Base-by-base conservation (phyloP, 2,113 vertebrate species). In the Oryzias celebensis region DNA sequence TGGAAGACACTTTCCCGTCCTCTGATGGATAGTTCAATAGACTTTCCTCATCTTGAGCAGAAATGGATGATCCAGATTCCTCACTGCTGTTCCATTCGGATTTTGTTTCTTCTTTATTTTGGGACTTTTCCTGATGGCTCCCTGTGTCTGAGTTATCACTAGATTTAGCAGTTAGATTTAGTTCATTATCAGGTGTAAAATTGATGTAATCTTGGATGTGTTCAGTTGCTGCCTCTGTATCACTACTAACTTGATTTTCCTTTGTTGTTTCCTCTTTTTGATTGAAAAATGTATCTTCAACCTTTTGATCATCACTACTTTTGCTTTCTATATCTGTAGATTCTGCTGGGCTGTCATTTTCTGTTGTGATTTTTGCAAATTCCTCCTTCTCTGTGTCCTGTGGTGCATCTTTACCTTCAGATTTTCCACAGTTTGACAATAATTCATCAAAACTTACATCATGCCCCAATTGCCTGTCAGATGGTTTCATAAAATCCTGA, bases 131-230 rank as follows among this genome's bases (percentile, higher is more conserved):
- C 4, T 20, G 52, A 22, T 3, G 31, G 50, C 28, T 58, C 47
- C 70, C 55, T 50, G 43, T 22, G 3, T 75, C 62, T 59, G n/a
- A 28, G 16, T 56, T 57, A 24, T 42, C 16, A 28, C 61, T 26
- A 24, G 1, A 26, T 17, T 52, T 3, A 45, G 53, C 31, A 2
- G 3, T 1, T 12, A 43, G 44, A 22, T 58, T 41, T 45, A n/a
- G 58, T 16, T 18, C 7, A 22, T 42, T 3, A n/a, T 24, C 18
- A 0, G 24, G 6, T 15, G 14, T 50, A 18, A 70, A 63, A 49
- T 23, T 45, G 15, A 49, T 31, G 36, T 71, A 53, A 15, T 8
- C 4, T n/a, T 4, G 45, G 49, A 56, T 16, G 4, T 14, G 28
- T 45, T 70, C 28, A 2, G 61, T 1, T 7, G 13, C 23, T 3